Conservation (phyloP, 2,888 invertebrate species). For the Cepaea hortensis region DNA sequence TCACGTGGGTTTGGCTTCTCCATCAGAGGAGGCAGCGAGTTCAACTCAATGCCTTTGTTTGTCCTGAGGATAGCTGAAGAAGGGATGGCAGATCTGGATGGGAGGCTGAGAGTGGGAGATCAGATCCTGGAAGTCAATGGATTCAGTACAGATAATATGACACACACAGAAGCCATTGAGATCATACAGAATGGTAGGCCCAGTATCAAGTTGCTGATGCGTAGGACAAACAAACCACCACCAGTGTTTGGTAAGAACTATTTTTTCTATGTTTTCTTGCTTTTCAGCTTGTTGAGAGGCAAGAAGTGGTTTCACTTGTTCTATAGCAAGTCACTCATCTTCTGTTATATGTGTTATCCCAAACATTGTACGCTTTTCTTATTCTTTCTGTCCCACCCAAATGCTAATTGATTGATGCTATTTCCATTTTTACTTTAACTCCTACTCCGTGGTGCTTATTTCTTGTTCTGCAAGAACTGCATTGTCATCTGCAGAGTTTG, state of each 20-base stretch:
- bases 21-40: constrained; percentile 85
- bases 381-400: too few species aligned
- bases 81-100: constrained; percentile 77
- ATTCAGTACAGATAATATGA: constrained; percentile 83
- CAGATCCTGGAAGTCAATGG: constrained; percentile 85
- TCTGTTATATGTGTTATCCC: neutral
- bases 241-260: constrained; percentile 66
- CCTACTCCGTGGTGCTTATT: too few species aligned
- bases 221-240: constrained; percentile 73
- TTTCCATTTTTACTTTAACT: too few species aligned
- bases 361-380: too few species aligned
- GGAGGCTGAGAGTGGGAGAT: constrained; percentile 79
- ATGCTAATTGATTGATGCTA: too few species aligned
- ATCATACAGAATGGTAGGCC: constrained; percentile 83
- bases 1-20: constrained; percentile 86
- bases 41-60: constrained; percentile 85
- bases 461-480: too few species aligned
- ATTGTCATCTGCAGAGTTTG: too few species aligned
- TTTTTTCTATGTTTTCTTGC: neutral
- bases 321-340: neutral
- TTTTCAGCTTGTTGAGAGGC: neutral
- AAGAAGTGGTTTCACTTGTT: neutral
- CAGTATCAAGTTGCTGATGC: constrained; percentile 79
- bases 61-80: constrained; percentile 84
- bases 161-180: constrained; percentile 84